Evolutionary conservation across 2,797 vertebrate species (phyloP).

Genomic region (Carduelis carduelis): DNA sequence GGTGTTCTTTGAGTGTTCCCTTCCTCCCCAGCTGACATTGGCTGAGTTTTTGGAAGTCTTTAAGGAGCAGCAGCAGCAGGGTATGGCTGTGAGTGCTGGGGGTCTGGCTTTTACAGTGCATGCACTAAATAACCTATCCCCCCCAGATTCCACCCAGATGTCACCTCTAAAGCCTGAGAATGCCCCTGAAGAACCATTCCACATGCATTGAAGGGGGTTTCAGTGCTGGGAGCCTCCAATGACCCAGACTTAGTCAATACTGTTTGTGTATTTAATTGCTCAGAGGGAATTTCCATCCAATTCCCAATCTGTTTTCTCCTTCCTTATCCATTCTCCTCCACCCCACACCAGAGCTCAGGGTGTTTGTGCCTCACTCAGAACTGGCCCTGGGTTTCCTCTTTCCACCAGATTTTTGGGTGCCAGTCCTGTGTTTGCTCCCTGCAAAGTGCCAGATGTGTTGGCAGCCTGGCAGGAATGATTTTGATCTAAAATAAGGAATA

Average conservation of each 20-base stretch:
- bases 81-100: background rate
- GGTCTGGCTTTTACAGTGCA: rapidly evolving
- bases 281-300: background rate
- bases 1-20: background rate
- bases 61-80: background rate
- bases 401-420: background rate
- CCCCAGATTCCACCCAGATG: background rate
- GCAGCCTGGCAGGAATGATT: background rate
- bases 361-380: background rate
- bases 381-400: background rate
- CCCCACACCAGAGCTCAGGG: background rate
- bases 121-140: background rate
- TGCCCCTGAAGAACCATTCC: background rate
- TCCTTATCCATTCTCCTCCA: background rate
- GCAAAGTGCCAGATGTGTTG: background rate
- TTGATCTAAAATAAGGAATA: background rate
- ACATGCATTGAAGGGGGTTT: background rate
- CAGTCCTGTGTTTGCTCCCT: background rate
- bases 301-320: background rate
- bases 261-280: background rate
- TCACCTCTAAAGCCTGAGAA: background rate
- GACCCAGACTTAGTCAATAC: background rate
- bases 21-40: background rate
- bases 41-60: background rate
- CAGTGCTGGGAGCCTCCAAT: background rate